A percentile compares a stretch with the other conserved stretches of the same genome.
These are phyloP conservation scores for Caenorhabditis brenneri DNA, from an alignment of 1,140 invertebrate species.

Conservation along the genomic window DNA sequence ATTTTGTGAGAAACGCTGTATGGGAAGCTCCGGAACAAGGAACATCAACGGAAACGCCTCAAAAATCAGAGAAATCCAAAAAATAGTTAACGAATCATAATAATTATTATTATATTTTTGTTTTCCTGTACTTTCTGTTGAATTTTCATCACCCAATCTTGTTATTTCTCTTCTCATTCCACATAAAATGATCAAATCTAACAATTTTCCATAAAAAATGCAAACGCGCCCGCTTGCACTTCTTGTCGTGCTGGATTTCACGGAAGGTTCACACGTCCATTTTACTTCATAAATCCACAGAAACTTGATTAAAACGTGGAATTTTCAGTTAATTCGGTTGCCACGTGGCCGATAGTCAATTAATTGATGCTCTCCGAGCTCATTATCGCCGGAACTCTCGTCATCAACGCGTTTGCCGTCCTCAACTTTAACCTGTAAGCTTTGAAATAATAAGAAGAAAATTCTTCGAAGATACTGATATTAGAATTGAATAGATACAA, in stretches of 20 bases:
- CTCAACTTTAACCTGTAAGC: conserved; percentile 70
- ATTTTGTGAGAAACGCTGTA: conserved; percentile 3
- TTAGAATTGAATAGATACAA: too few species aligned
- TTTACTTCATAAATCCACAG: not conserved
- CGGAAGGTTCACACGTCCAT: too few species aligned
- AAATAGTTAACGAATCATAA: not conserved
- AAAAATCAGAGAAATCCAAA: not conserved
- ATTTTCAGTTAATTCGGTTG: not conserved
- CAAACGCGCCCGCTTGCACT: not conserved
- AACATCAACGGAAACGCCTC: not conserved
- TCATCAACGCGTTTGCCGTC: conserved; percentile 68
- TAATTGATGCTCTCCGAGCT: conserved; percentile 53
- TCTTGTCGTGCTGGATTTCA: conserved; percentile 26
- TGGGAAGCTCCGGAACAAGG: not conserved
- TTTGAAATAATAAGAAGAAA: not conserved
- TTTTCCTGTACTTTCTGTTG: conserved; percentile 1
- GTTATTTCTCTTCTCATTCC: not conserved
- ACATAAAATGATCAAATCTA: not conserved
- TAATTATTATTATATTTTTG: not conserved
- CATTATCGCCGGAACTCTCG: conserved; percentile 58
- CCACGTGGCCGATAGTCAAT: not conserved
- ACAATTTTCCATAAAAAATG: not conserved
- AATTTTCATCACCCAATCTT: not conserved
- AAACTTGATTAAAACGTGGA: not conserved
- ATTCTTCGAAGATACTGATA: not conserved